Conservation (phyloP, 2,888 invertebrate species). For the Agrochola lychnidis region DNA sequence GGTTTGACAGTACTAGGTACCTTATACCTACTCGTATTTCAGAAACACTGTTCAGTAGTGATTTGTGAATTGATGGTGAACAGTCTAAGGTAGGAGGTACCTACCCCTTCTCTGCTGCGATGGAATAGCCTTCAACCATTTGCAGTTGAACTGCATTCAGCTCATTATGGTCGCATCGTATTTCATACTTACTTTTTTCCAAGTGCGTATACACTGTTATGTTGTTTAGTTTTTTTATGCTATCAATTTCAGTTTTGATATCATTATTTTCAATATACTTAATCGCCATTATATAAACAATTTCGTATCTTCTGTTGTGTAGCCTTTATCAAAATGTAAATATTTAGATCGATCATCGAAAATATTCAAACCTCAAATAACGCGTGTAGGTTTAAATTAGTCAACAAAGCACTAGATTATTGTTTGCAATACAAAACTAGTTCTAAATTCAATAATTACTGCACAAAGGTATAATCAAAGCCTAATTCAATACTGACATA, state of each 20-base stretch:
- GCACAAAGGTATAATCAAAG: conserved; percentile 8
- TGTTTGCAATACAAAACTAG: background rate
- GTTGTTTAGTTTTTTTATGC: background rate
- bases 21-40: background rate
- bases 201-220: background rate
- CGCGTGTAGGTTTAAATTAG: background rate
- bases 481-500: conserved; percentile 15
- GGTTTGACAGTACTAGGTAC: background rate
- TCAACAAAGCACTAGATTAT: background rate
- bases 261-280: background rate
- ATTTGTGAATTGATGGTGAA: background rate
- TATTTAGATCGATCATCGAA: conserved; percentile 3
- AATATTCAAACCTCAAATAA: background rate
- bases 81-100: background rate
- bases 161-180: conserved; percentile 1
- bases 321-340: conserved; percentile 17
- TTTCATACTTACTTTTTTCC: conserved; percentile 3
- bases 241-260: background rate
- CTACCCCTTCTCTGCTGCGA: background rate
- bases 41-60: background rate
- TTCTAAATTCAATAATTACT: conserved; percentile 7
- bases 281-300: conserved; percentile 1
- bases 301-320: background rate
- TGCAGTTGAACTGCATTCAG: conserved; percentile 1
- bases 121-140: background rate